A percentile compares a stretch with the other conserved stretches of the same genome.
Evolutionary conservation across 1,140 invertebrate species (phyloP).

Genomic region (Yoshiicerus persimilis): DNA sequence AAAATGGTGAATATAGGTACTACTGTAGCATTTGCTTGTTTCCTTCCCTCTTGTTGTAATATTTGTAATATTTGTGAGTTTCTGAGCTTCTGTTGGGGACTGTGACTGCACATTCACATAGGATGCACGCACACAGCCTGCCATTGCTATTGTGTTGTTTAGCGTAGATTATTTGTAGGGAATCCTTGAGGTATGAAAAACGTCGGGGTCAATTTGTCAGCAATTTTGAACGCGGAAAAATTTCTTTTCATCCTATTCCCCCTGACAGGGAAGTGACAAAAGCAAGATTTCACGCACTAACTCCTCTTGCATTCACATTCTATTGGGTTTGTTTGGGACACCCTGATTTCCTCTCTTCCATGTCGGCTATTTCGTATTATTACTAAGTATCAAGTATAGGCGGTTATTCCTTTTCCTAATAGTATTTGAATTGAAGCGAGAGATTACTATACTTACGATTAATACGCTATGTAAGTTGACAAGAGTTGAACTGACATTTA

Average conservation of each 20-base stretch:
- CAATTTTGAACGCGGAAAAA: constrained; percentile 8
- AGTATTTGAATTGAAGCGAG: not conserved
- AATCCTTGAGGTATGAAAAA: constrained; percentile 22
- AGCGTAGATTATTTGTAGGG: not conserved
- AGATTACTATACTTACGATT: not conserved
- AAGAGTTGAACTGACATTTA: not conserved
- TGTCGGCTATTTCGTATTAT: not conserved
- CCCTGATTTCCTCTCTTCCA: not conserved
- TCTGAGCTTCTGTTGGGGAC: not conserved
- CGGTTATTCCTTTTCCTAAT: not conserved
- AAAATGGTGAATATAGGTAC: not conserved
- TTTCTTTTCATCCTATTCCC: constrained; percentile 18
- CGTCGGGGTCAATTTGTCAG: constrained; percentile 20
- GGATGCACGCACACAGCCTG: not conserved
- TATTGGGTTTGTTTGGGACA: constrained; percentile 22
- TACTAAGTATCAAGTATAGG: too few species aligned
- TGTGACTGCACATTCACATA: not conserved
- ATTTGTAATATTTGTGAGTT: not conserved
- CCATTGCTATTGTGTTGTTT: not conserved
- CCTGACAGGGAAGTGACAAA: constrained; percentile 18
- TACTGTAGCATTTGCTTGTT: not conserved
- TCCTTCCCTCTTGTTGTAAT: not conserved
- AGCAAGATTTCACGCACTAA: constrained; percentile 19
- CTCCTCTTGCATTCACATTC: constrained; percentile 15
- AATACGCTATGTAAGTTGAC: not conserved